Conservation (phyloP, 2,888 invertebrate species). For the Lordiphosa andalusiaca region DNA sequence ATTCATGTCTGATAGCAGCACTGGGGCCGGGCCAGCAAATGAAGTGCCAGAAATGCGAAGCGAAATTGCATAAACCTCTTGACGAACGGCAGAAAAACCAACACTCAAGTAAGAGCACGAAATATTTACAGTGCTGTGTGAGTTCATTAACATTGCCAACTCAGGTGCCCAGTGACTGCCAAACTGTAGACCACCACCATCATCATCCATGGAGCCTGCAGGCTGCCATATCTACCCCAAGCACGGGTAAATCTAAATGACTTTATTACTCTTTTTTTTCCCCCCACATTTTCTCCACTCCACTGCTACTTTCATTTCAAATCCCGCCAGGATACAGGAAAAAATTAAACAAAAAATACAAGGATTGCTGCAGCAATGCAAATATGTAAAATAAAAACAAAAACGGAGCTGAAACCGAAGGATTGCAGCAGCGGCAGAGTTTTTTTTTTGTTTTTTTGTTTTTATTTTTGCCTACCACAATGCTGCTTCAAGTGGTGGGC, state of each 20-base stretch:
- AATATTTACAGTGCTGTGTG: slow-evolving; percentile 46
- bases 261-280: slow-evolving; percentile 63
- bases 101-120: slow-evolving; percentile 38
- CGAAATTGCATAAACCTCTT: slow-evolving; percentile 73
- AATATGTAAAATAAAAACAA: slow-evolving; percentile 19
- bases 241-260: slow-evolving; percentile 74
- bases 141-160: slow-evolving; percentile 68
- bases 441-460: slow-evolving; percentile 23
- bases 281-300: slow-evolving; percentile 55
- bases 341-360: slow-evolving; percentile 19
- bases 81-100: slow-evolving; percentile 39
- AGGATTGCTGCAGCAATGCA: slow-evolving; percentile 48
- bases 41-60: slow-evolving; percentile 75
- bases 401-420: slow-evolving; percentile 16
- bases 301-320: slow-evolving; percentile 67
- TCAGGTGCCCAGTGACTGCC: slow-evolving; percentile 56
- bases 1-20: slow-evolving; percentile 37
- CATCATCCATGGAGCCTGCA: slow-evolving; percentile 26
- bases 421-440: slow-evolving; percentile 28
- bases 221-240: slow-evolving; percentile 67
- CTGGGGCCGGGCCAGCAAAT: slow-evolving; percentile 44
- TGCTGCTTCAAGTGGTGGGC: slow-evolving; percentile 44
- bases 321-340: slow-evolving; percentile 64
- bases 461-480: slow-evolving; percentile 37
- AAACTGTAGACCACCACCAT: slow-evolving; percentile 50